A percentile compares a stretch with the other conserved stretches of the same genome.
Conservation (phyloP, 1,140 invertebrate species). For the Pogonomyrmex barbatus region DNA sequence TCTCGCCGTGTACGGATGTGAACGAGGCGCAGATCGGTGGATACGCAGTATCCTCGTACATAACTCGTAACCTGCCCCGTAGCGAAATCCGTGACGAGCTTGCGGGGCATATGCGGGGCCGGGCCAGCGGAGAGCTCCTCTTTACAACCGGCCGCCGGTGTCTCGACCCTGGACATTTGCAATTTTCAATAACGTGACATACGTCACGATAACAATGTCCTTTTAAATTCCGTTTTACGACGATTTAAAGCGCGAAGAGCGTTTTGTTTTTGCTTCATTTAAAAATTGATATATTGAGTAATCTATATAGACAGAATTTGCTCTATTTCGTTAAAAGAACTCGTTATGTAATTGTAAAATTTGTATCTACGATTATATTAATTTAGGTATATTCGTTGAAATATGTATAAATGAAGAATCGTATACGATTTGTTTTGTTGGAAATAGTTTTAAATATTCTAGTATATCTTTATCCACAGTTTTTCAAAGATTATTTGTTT, state of each 20-base stretch:
- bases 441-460: neutral
- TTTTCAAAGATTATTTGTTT: neutral
- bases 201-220: neutral
- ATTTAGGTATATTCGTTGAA: neutral
- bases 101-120: neutral
- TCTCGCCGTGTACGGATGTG: conserved; percentile 20
- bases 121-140: conserved; percentile 4
- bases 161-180: neutral
- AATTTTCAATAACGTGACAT: neutral
- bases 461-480: neutral
- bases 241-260: neutral
- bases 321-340: neutral
- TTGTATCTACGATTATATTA: neutral
- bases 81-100: conserved; percentile 38
- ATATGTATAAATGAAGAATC: neutral
- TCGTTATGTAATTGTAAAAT: neutral
- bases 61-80: conserved; percentile 52
- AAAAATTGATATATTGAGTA: neutral
- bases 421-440: neutral
- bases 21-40: conserved; percentile 37
- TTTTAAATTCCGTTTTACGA: neutral
- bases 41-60: conserved; percentile 3
- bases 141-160: neutral
- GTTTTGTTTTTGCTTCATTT: neutral
- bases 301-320: neutral